Evolutionary conservation across 2,888 invertebrate genomes (phyloP), one percentile per base, ranked within the genome.

Genomic region (Agriopis aurantiaria): DNA sequence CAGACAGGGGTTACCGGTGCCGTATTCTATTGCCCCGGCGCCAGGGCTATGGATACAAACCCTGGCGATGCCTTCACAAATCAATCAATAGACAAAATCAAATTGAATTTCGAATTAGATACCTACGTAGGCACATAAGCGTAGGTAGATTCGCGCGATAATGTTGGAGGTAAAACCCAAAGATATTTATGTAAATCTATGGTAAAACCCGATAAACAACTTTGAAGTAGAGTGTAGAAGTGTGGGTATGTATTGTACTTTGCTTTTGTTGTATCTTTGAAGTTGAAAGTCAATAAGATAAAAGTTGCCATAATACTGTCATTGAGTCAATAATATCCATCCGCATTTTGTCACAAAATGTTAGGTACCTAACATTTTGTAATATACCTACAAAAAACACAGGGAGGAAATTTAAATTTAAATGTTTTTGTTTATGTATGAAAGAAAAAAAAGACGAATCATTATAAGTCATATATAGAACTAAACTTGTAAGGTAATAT

Each of bases 251-350:
- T 12, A 40, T 33, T 33, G 12, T 40, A 40, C 40, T 55, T 12
- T n/a, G 40, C 53, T n/a, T 40, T 55, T 40, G 33, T 33, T 40
- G 12, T 40, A 40, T 40, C 53, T n/a, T 55, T 10, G 33, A 12
- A 40, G 10, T 55, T 55, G 12, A 55, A 55, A 55, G 40, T 40
- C 53, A 53, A 53, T 53, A 53, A 40, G 12, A 51, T 51, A 17
- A 9, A 2, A 51, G 51, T 17, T 8, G 17, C 17, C 9, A 51
- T 41, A 41, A 8, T 8, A 6, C 6, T 51, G 51, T 51, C 52
- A 23, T 8, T 52, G 14, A 52, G 8, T 11, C 14, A 52, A 14
- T 51, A 17, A 9, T 17, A 51, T 3, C 17, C 51, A 17, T 17
- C 1, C 9, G 8, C 17, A 51, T 9, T 17, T 17, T 51, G 8